Conservation (phyloP, 2,888 invertebrate species). For the Acanthacorydalis orientalis region DNA sequence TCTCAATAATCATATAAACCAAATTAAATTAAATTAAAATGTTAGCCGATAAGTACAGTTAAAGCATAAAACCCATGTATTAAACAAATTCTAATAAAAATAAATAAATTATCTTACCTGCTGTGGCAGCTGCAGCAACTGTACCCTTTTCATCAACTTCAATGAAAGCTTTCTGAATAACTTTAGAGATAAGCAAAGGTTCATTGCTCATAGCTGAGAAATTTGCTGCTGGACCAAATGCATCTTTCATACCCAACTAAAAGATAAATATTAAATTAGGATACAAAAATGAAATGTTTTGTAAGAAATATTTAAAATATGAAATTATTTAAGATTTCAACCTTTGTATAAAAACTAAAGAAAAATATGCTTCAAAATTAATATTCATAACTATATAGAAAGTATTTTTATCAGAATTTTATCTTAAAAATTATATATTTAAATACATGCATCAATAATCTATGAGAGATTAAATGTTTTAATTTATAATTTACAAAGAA, state of each 20-base stretch:
- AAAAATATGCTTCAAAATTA: neutral
- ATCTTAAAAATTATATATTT: too few relatives aligned
- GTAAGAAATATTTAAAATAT: neutral
- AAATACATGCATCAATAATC: too few relatives aligned
- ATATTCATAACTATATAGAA: neutral
- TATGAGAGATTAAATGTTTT: too few relatives aligned
- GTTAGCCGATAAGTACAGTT: too few relatives aligned
- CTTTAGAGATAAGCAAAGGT: neutral
- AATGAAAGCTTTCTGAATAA: conserved; percentile 2
- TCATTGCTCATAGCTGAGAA: neutral
- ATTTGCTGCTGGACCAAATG: conserved; percentile 8
- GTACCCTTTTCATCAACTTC: conserved; percentile 3
- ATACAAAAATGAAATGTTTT: neutral
- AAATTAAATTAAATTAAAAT: neutral
- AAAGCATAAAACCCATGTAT: neutral
- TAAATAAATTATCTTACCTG: neutral
- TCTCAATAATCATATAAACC: neutral
- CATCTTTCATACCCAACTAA: conserved; percentile 13
- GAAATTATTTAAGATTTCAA: neutral
- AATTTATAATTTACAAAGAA: too few relatives aligned
- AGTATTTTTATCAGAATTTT: too few relatives aligned
- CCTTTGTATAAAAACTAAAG: neutral
- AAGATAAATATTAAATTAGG: neutral
- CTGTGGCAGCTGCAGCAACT: conserved; percentile 1
- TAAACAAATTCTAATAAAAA: neutral